Evolutionary conservation across 2,888 invertebrate species (phyloP), one percentile per base, ranked within the genome.

Genomic region (Drosophila birchii): DNA sequence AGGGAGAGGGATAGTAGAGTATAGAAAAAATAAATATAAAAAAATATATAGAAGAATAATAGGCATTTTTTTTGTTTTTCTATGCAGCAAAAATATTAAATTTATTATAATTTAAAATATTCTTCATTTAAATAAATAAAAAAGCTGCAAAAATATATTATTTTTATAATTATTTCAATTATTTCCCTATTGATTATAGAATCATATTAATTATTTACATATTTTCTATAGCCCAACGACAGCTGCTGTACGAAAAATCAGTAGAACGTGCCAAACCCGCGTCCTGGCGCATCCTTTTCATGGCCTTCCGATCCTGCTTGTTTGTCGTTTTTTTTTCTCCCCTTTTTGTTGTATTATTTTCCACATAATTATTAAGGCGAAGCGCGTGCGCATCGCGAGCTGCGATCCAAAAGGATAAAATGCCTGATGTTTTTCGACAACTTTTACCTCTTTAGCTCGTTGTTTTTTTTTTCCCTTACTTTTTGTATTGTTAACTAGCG

Each of bases 351-450:
- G 29, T 18, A 47, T 47, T 47, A 47, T 34, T 36, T 32, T 44
- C 54, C 59, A 60, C 43, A 49, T 74, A 55, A 41, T 53, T 70
- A 51, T 58, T 18, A 34, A 16, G 63, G 57, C 62, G 71, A 74
- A 72, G 66, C 86, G 90, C 84, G 84, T 85, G 84, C 84, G 81
- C 87, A 78, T 51, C 64, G 29, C 62, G 70, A 75, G 74, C 62
- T 44, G 45, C 55, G 51, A 58, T 39, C 73, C 45, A 0, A 29
- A 44, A 51, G 55, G 55, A 78, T 78, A 80, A 29, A 89, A 89
- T 88, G 86, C 72, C 56, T 61, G 75, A 85, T 86, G 85, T 88
- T 85, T 85, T 74, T 90, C 74, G 80, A 78, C 79, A 88, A 83
- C 75, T 85, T 90, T 85, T 85, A 81, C 85, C 90, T 85, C 81